Base-by-base conservation (phyloP, 2,113 vertebrate species). In the Salvelinus sp. region DNA sequence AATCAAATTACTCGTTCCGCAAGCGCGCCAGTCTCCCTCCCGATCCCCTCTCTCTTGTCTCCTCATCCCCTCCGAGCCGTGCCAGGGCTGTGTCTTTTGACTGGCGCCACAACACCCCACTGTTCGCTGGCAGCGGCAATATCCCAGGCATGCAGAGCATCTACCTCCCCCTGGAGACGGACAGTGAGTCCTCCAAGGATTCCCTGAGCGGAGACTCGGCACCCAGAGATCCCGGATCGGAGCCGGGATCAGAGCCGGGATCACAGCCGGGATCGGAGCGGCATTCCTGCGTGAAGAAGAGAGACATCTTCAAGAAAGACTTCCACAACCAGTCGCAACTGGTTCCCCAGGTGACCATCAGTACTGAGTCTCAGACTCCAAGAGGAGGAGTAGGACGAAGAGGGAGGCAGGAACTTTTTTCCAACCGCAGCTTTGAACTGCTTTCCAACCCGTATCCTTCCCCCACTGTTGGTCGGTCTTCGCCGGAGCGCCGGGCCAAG, bases 231-330 rank as follows among this genome's bases (percentile, higher is more conserved):
- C 50, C 58, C 13, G n/a, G 58, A 62, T 62, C 58, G 3, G 20
- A 62, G 58, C 20, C 58, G 0, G 38, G 38, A 44, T 44, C 38
- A 0, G 38, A 44, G 38, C 38, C 38, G 38, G 38, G 38, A 44
- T 44, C 38, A 44, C 38, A 44, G 38, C 38, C 38, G 9, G 83
- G 76, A 0, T 86, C 92, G 0, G 95, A 93, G 70, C 90, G 91
- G 76, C 93, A 83, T 82, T 91, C 96, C 0, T 93, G 94, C 22
- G 87, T 95, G 44, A 95, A 96, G 92, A 98, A 94, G 69, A 95
- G 96, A 84, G 95, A 92, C 83, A 89, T 96, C 82, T 99, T 98
- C 79, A 97, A 93, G 86, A 96, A 95, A 80, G 96, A 97, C 68
- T 97, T 98, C 75, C 96, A 96, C 85, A 96, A 95, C 71, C 94